Percentiles rank a stretch among this genome's conserved stretches.
phyloP scores from a whole-genome alignment of 1,140 invertebrate species.

The Cyphomyrmex costatus region DNA sequence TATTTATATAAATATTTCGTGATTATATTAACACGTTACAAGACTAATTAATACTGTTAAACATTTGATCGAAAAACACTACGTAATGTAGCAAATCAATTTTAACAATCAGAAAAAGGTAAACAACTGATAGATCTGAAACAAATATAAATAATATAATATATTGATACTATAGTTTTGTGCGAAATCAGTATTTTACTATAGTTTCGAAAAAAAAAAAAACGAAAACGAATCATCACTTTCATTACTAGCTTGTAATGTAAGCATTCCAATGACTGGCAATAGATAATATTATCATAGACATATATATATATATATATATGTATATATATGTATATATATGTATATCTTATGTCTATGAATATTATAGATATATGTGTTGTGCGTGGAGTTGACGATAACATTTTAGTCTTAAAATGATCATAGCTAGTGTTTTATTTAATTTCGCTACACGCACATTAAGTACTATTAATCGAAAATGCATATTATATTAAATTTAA shows the following conservation, averaged over 20 bases:
- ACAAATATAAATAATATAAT: not conserved
- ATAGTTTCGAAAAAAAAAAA: not conserved
- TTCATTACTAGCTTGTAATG: conserved; percentile 21
- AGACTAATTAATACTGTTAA: conserved; percentile 18
- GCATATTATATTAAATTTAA: conserved; percentile 17
- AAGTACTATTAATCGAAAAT: conserved; percentile 3
- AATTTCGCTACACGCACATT: not conserved
- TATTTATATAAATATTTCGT: not conserved
- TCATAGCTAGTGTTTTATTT: conserved; percentile 7
- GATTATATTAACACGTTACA: conserved; percentile 5
- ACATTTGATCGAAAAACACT: conserved; percentile 23
- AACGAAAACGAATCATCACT: conserved; percentile 1
- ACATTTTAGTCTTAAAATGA: conserved; percentile 11
- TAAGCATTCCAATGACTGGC: not conserved
- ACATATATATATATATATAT: too few relatives aligned
- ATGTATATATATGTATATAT: too few relatives aligned
- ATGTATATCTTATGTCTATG: too few relatives aligned
- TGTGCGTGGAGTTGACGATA: not conserved
- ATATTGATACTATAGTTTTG: not conserved
- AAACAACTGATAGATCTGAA: not conserved
- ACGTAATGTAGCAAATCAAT: not conserved
- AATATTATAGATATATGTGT: not conserved
- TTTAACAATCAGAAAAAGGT: not conserved
- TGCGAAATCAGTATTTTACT: not conserved
- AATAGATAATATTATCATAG: not conserved